Percentiles rank a stretch among this genome's conserved stretches.
Conservation (phyloP, 2,797 vertebrate species). For the Geotrypetes seraphini region DNA sequence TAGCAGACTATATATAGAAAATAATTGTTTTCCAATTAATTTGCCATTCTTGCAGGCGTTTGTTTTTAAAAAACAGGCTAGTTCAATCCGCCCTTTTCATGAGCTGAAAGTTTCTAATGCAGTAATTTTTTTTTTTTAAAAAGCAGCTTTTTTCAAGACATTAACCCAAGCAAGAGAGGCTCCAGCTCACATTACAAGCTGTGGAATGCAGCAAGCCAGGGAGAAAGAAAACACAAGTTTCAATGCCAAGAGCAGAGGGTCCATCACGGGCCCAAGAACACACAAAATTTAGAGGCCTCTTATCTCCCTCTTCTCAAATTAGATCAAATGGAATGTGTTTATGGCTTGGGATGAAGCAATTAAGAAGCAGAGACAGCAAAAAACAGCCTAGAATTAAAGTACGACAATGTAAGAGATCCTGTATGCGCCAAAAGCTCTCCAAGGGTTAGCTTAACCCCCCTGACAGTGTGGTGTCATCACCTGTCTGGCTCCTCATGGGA, state of each 20-base stretch:
- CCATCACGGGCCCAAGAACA: not conserved
- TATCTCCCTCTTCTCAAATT: conserved; percentile 7
- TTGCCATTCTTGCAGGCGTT: too few species aligned
- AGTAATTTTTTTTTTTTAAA: conserved; percentile 28
- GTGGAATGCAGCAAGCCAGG: conserved; percentile 21
- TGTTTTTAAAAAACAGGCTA: too few species aligned
- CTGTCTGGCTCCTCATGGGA: not conserved
- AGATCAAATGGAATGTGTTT: conserved; percentile 7
- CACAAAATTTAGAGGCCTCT: not conserved
- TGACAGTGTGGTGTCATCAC: not conserved
- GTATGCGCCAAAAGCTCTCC: too few species aligned
- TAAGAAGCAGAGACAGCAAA: not conserved
- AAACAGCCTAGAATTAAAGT: conserved; percentile 8
- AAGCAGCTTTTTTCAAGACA: conserved; percentile 22
- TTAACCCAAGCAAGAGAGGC: conserved; percentile 15
- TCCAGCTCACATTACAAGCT: conserved; percentile 24
- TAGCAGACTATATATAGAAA: too few species aligned
- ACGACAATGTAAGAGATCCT: too few species aligned
- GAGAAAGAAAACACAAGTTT: conserved; percentile 10
- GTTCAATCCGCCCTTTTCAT: not conserved
- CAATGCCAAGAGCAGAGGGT: too few species aligned
- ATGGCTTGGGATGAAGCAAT: not conserved
- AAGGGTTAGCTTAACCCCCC: not conserved
- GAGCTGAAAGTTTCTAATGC: conserved; percentile 20
- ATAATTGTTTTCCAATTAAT: too few species aligned